A percentile compares a stretch with the other conserved stretches of the same genome.
phyloP scores from a whole-genome alignment of 2,113 vertebrate genomes.

The Sinocyclocheilus anshuiensis region DNA sequence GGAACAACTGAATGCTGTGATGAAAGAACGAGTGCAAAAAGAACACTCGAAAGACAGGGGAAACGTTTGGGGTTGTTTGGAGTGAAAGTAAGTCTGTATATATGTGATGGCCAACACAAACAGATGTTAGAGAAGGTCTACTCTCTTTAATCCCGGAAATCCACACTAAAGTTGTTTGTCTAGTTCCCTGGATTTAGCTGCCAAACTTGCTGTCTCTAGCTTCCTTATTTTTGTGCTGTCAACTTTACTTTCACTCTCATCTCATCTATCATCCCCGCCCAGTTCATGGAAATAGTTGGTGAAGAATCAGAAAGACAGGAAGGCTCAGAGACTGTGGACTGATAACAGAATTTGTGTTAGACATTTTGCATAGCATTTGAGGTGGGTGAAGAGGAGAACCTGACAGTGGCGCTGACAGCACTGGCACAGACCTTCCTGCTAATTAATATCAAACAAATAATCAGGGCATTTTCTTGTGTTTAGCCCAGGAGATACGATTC shows the following conservation, averaged over 20 bases:
- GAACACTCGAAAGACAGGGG: conserved; percentile 27
- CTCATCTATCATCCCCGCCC: conserved; percentile 1
- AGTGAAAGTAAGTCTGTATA: conserved; percentile 49
- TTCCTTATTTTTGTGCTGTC: conserved; percentile 31
- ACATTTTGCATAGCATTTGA: conserved; percentile 49
- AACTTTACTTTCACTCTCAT: conserved; percentile 40
- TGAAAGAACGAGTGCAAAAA: conserved; percentile 52
- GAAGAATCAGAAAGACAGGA: conserved; percentile 74
- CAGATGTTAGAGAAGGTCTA: conserved; percentile 79
- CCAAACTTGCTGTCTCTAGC: conserved; percentile 56
- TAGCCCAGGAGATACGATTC: conserved; percentile 1
- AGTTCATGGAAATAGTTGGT: conserved; percentile 16
- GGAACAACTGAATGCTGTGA: conserved; percentile 73
- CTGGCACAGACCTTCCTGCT: conserved; percentile 13
- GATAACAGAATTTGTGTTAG: conserved; percentile 60
- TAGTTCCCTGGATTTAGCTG: conserved; percentile 81
- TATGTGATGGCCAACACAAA: conserved; percentile 78
- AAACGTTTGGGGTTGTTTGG: conserved; percentile 53
- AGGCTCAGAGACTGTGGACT: conserved; percentile 8
- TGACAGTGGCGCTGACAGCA: conserved; percentile 51
- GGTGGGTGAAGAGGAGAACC: neutral
- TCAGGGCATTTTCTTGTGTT: conserved; percentile 17
- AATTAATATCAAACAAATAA: conserved; percentile 26
- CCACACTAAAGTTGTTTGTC: conserved; percentile 82
- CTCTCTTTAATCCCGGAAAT: conserved; percentile 79